A percentile compares a stretch with the other conserved stretches of the same genome.
phyloP scores from a whole-genome alignment of 1,140 invertebrate genomes.

The Macrosteles quadrilineatus region DNA sequence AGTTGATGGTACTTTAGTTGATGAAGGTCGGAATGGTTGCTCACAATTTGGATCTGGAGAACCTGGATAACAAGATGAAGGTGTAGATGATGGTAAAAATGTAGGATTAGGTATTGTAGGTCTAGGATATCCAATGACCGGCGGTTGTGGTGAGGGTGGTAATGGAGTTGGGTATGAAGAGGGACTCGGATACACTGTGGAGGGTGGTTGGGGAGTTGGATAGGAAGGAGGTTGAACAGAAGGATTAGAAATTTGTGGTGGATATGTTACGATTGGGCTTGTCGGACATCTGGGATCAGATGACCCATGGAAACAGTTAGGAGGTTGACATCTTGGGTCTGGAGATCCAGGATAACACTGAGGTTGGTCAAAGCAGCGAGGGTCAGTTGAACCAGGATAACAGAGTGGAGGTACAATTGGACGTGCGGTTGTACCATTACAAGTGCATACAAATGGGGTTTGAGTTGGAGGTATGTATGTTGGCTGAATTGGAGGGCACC shows the following conservation, averaged over 20 bases:
- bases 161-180: conserved; percentile 41
- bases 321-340: conserved; percentile 48
- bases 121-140: conserved; percentile 43
- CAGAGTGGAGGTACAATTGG: conserved; percentile 39
- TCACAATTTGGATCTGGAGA: conserved; percentile 47
- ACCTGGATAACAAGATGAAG: conserved; percentile 42
- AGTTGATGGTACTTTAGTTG: conserved; percentile 29
- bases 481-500: conserved; percentile 42
- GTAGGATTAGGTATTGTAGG: conserved; percentile 30
- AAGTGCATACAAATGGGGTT: conserved; percentile 40
- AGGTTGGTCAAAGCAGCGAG: conserved; percentile 42
- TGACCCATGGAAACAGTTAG: conserved; percentile 50
- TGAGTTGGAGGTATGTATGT: conserved; percentile 31
- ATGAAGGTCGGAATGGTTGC: conserved; percentile 36
- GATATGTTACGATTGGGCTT: conserved; percentile 40
- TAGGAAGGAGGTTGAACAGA: conserved; percentile 39
- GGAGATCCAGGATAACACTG: conserved; percentile 38
- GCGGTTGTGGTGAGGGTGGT: conserved; percentile 30
- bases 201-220: conserved; percentile 44
- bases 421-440: conserved; percentile 39
- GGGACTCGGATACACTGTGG: conserved; percentile 51
- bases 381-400: conserved; percentile 45
- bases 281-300: conserved; percentile 51
- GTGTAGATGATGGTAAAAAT: conserved; percentile 33
- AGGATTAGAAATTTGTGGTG: conserved; percentile 45